Evolutionary conservation across 30 jellyfish, hydroid and myxozoan genomes (phyloP), one percentile per base, ranked within the genome.

Genomic region (Nemopilema nomurai): DNA sequence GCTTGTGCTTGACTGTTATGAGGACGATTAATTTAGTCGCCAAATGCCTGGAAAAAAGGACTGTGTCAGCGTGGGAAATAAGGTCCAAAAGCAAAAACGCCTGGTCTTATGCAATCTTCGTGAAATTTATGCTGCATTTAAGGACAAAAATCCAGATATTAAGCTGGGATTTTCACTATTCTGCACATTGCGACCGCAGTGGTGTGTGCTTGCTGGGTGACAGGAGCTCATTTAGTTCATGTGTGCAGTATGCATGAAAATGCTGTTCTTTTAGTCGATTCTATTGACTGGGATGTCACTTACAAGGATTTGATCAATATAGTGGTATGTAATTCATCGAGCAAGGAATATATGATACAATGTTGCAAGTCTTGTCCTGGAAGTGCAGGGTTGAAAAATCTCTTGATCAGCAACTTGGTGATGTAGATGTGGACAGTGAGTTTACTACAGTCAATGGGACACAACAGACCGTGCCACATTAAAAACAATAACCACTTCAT

Each of bases 161-260:
- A 74, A 90, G 24, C 8, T 83, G 30, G 92, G 92, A 7, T 76
- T 84, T 74, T 90, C 96, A 51, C 74, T 74, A 70, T 89, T 72
- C 64, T 89, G 95, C 78, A 83, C 28, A 26, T 70, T 80, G 53
- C 53, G 96, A 81, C 96, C 96, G 20, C 81, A 88, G 74, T 88
- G 95, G 90, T 88, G 96, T 67, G 68, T 82, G 24, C 53, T 89
- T 21, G 70, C 91, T 9, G 89, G 90, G 33, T 88, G 26, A 71
- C 89, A 16, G 97, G 97, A 32, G 81, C 94, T 28, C 97, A 82
- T 76, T 89, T 90, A 62, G 97, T 81, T 74, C 81, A 96, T 71
- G 96, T 89, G 52, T 89, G 97, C 63, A 23, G 90, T 62, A 49
- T 32, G 33, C 97, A 89, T 57, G 88, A 88, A 81, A 80, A 79